Conservation (phyloP, 2,888 invertebrate genomes). For the Oscheius sp. region DNA sequence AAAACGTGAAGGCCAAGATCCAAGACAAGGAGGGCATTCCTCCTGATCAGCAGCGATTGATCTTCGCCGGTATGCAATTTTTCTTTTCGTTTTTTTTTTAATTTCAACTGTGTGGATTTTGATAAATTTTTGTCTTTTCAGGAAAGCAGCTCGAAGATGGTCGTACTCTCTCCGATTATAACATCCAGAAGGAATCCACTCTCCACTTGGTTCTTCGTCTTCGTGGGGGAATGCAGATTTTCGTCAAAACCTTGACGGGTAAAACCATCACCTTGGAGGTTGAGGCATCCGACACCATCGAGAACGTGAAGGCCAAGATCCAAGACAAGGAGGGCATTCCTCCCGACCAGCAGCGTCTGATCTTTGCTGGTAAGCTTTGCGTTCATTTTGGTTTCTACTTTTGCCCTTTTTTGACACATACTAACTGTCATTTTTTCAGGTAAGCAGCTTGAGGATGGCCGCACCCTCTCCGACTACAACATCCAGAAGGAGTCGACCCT, state of each 20-base stretch:
- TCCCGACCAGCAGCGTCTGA: not conserved
- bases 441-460: constrained; percentile 1
- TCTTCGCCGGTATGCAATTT: not conserved
- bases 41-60: constrained; percentile 3
- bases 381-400: not conserved
- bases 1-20: constrained; percentile 6
- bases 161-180: not conserved
- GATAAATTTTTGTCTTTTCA: not conserved
- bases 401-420: no score
- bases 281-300: not conserved
- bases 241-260: not conserved
- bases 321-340: constrained; percentile 1
- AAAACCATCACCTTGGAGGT: constrained; percentile 3
- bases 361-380: not conserved
- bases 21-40: constrained; percentile 12
- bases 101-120: not conserved
- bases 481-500: not conserved
- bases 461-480: not conserved
- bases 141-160: not conserved
- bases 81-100: no score
- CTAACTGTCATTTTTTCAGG: no score
- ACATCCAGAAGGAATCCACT: constrained; percentile 5
- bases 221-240: not conserved
- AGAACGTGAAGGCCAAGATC: not conserved
- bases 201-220: not conserved